phyloP scores from a whole-genome alignment of 2,113 vertebrate genomes.

The Cardinalis cardinalis region DNA sequence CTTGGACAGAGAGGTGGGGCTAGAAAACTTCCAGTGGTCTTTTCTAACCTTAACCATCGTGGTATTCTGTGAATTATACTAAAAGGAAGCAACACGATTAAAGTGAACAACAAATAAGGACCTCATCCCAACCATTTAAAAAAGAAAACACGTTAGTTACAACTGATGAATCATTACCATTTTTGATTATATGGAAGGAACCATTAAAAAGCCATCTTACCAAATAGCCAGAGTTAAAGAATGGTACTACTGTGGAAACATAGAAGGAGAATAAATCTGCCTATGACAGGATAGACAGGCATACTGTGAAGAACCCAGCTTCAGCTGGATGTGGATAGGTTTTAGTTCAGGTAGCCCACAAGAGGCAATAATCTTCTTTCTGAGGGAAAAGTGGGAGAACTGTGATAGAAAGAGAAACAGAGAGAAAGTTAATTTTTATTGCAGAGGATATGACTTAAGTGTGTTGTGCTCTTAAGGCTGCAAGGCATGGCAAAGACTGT shows the following conservation, averaged over 20 bases:
- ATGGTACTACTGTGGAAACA: background rate
- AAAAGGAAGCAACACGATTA: background rate
- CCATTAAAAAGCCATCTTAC: background rate
- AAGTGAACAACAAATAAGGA: background rate
- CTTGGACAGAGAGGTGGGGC: background rate
- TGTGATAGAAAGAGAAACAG: background rate
- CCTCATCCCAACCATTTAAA: background rate
- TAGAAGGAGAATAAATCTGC: background rate
- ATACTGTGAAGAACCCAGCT: background rate
- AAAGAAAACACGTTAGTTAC: background rate
- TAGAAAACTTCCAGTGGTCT: background rate
- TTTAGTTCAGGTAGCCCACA: background rate
- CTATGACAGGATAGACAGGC: background rate
- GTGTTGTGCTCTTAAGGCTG: background rate
- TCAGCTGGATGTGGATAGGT: background rate
- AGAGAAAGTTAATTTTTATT: background rate
- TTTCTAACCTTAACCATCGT: background rate
- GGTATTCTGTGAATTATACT: background rate
- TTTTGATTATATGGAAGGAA: background rate
- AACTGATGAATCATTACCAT: background rate
- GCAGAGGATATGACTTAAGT: background rate
- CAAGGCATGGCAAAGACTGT: background rate
- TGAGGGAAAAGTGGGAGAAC: background rate
- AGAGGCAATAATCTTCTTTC: slow-evolving; percentile 7
- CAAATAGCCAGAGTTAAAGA: background rate